Evolutionary conservation across 2,888 invertebrate genomes (phyloP).

Genomic region (Nycteola revayana): DNA sequence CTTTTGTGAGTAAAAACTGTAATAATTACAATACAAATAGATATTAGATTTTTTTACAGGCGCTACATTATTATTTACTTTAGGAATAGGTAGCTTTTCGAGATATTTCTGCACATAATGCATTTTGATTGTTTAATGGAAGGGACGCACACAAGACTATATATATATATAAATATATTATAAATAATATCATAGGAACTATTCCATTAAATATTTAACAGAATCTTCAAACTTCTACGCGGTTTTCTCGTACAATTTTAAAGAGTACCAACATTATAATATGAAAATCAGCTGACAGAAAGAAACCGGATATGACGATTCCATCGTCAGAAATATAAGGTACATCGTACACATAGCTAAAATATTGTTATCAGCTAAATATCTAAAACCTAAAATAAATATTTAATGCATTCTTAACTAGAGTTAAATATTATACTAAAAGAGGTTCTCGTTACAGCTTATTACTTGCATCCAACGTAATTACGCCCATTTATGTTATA

Average conservation of each 20-base stretch:
- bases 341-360: too few relatives aligned
- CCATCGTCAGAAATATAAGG: too few relatives aligned
- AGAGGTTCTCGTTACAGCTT: too few relatives aligned
- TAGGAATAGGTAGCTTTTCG: conserved; percentile 56
- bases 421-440: too few relatives aligned
- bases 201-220: too few relatives aligned
- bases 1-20: conserved; percentile 89
- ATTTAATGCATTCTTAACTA: too few relatives aligned
- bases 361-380: too few relatives aligned
- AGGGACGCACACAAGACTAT: conserved; percentile 21
- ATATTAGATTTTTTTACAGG: conserved; percentile 70
- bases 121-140: conserved; percentile 44
- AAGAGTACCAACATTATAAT: conserved; percentile 55
- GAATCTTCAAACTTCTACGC: conserved; percentile 48
- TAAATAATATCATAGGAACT: too few relatives aligned
- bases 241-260: conserved; percentile 42
- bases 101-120: conserved; percentile 73
- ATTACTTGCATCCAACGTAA: too few relatives aligned
- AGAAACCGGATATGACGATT: conserved; percentile 1
- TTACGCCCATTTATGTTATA: too few relatives aligned
- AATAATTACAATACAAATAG: conserved; percentile 85
- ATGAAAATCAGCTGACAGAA: conserved; percentile 70
- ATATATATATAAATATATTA: too few relatives aligned
- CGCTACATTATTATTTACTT: conserved; percentile 42
- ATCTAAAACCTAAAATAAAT: too few relatives aligned